Percentiles rank a stretch among this genome's conserved stretches.
phyloP scores from a whole-genome alignment of 1,140 invertebrate species.

The Ptiloglossa arizonensis region DNA sequence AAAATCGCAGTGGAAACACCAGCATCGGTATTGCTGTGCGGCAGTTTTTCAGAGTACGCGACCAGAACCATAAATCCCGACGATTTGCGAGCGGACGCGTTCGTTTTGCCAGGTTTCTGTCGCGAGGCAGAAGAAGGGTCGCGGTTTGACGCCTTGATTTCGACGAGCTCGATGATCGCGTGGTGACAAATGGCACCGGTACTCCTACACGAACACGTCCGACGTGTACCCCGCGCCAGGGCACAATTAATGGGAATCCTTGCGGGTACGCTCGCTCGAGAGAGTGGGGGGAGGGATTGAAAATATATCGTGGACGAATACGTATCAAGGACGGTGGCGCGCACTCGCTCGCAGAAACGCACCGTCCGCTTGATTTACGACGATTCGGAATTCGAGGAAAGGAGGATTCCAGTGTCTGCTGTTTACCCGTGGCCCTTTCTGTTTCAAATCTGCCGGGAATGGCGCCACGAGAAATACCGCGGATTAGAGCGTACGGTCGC shows the following conservation, averaged over 20 bases:
- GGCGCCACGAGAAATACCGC: slow-evolving; percentile 17
- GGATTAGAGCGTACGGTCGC: slow-evolving; percentile 18
- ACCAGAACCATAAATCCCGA: slow-evolving; percentile 15
- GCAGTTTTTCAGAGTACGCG: slow-evolving; percentile 3
- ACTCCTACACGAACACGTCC: not conserved
- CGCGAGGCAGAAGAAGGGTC: slow-evolving; percentile 17
- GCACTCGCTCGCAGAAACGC: not conserved
- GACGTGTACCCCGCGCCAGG: not conserved
- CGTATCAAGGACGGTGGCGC: not conserved
- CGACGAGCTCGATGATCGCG: slow-evolving; percentile 26
- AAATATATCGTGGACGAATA: slow-evolving; percentile 37
- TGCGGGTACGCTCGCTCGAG: slow-evolving; percentile 6
- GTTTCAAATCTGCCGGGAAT: slow-evolving; percentile 23
- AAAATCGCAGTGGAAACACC: not conserved
- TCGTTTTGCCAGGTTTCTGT: slow-evolving; percentile 24
- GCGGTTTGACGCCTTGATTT: slow-evolving; percentile 42
- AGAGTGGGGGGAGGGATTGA: not conserved
- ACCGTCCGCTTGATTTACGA: slow-evolving; percentile 25
- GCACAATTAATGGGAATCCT: slow-evolving; percentile 41
- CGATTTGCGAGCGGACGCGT: slow-evolving; percentile 13
- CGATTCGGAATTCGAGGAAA: slow-evolving; percentile 14
- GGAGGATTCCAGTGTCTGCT: slow-evolving; percentile 11
- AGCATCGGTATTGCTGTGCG: not conserved
- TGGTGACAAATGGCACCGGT: slow-evolving; percentile 27
- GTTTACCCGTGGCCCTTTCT: slow-evolving; percentile 1